Conservation (phyloP, 1,140 invertebrate genomes). For the Calosoma granatense region DNA sequence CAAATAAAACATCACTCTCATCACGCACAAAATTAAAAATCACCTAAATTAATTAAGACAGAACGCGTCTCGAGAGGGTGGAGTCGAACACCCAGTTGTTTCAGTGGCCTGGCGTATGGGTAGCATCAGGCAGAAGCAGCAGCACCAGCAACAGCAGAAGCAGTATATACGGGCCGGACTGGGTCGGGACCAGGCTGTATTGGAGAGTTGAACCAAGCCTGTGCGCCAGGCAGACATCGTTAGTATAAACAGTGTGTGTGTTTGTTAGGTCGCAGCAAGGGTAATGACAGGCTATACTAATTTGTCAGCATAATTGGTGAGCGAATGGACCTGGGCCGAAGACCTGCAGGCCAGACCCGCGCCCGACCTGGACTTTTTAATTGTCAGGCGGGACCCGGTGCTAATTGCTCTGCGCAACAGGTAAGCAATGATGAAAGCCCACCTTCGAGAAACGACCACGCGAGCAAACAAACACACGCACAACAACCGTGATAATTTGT, state of each 20-base stretch:
- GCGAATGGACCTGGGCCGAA: conserved; percentile 19
- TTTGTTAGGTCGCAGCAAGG: not conserved
- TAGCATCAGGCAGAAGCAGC: no score
- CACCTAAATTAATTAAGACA: not conserved
- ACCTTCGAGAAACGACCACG: no score
- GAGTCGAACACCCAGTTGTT: not conserved
- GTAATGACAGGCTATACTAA: conserved; percentile 26
- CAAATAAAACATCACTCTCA: not conserved
- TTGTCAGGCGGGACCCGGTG: conserved; percentile 23
- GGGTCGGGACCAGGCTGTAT: conserved; percentile 10
- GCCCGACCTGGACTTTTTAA: conserved; percentile 17
- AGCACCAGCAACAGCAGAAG: conserved; percentile 1
- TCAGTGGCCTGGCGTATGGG: not conserved
- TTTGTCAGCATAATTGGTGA: conserved; percentile 27
- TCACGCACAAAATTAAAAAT: not conserved
- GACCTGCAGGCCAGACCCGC: not conserved
- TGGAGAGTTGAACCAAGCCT: not conserved
- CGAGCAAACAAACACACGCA: no score
- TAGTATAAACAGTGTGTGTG: not conserved
- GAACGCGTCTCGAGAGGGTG: not conserved
- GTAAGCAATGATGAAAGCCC: not conserved
- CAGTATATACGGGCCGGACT: not conserved
- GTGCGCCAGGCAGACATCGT: not conserved
- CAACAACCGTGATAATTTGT: no score
- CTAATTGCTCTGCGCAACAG: conserved; percentile 18